A percentile compares a stretch with the other conserved stretches of the same genome.
phyloP scores from a whole-genome alignment of 1,140 invertebrate species.

The Ditylenchus dipsaci region DNA sequence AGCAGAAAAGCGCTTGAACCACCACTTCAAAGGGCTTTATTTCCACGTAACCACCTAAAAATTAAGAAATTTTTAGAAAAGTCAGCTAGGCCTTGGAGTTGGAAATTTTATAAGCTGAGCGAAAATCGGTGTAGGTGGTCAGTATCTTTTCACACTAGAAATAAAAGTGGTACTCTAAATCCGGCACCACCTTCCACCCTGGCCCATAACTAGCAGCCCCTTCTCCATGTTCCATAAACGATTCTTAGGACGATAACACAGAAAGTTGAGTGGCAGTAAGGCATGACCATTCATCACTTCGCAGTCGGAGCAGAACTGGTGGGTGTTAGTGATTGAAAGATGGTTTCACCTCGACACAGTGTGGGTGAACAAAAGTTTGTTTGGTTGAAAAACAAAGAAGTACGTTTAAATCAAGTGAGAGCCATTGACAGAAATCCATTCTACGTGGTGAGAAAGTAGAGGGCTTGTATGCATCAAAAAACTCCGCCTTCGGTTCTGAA shows the following conservation, averaged over 20 bases:
- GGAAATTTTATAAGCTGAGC: too few relatives aligned
- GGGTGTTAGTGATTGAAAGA: too few relatives aligned
- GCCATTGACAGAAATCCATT: conserved; percentile 1
- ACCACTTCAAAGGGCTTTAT: conserved; percentile 15
- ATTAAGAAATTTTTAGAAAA: too few relatives aligned
- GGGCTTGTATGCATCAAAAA: not conserved
- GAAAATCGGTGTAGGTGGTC: too few relatives aligned
- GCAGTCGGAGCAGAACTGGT: conserved; percentile 5
- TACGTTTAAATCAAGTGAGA: not conserved
- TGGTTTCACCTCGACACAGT: too few relatives aligned
- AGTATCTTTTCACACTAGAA: too few relatives aligned
- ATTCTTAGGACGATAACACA: not conserved
- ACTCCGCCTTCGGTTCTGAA: not conserved
- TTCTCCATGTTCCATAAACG: conserved; percentile 24
- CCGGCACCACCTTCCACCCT: conserved; percentile 38
- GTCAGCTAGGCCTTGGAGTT: too few relatives aligned
- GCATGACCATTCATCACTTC: conserved; percentile 9
- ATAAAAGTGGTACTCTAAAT: conserved; percentile 17
- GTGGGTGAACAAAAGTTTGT: too few relatives aligned
- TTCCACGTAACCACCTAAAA: conserved; percentile 18
- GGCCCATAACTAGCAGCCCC: conserved; percentile 38
- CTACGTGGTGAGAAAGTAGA: not conserved
- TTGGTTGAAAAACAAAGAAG: not conserved
- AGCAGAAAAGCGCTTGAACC: conserved; percentile 2
- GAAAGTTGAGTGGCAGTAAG: not conserved